Percentiles rank a stretch among this genome's conserved stretches.
phyloP scores from a whole-genome alignment of 2,113 vertebrate genomes.

The Taurulus bubalis region DNA sequence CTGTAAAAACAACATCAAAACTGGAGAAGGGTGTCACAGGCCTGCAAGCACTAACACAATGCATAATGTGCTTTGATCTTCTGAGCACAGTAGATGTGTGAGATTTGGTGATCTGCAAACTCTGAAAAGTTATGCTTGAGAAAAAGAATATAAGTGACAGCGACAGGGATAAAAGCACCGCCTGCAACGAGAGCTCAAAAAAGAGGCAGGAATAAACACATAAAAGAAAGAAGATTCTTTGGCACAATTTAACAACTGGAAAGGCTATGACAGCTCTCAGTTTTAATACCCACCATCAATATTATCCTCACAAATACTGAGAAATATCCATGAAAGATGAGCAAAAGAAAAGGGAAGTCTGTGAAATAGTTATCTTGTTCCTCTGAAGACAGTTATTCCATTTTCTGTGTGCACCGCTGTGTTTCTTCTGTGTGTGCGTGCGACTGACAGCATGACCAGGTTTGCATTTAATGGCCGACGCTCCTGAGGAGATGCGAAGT shows the following conservation, averaged over 20 bases:
- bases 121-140: conserved; percentile 57
- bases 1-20: conserved; percentile 62
- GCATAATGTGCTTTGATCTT: conserved; percentile 69
- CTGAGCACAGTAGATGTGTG: conserved; percentile 33
- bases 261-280: conserved; percentile 46
- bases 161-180: conserved; percentile 71
- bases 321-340: conserved; percentile 50
- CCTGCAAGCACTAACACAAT: conserved; percentile 45
- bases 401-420: conserved; percentile 28
- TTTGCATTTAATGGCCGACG: conserved; percentile 76
- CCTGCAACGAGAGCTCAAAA: conserved; percentile 67
- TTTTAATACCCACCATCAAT: conserved; percentile 52
- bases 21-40: conserved; percentile 42
- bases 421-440: conserved; percentile 49
- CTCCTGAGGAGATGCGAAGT: conserved; percentile 70
- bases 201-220: conserved; percentile 58
- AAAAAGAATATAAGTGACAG: conserved; percentile 64
- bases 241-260: conserved; percentile 53
- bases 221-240: conserved; percentile 42
- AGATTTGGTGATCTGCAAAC: conserved; percentile 62
- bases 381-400: conserved; percentile 48
- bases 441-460: conserved; percentile 61
- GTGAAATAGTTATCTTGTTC: conserved; percentile 54
- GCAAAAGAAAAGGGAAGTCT: conserved; percentile 26
- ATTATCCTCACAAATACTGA: conserved; percentile 55